Percentiles rank a stretch among this genome's conserved stretches.
These are phyloP conservation scores for Linurgus olivaceus DNA, from an alignment of 2,797 vertebrate species.

Conservation along the genomic window DNA sequence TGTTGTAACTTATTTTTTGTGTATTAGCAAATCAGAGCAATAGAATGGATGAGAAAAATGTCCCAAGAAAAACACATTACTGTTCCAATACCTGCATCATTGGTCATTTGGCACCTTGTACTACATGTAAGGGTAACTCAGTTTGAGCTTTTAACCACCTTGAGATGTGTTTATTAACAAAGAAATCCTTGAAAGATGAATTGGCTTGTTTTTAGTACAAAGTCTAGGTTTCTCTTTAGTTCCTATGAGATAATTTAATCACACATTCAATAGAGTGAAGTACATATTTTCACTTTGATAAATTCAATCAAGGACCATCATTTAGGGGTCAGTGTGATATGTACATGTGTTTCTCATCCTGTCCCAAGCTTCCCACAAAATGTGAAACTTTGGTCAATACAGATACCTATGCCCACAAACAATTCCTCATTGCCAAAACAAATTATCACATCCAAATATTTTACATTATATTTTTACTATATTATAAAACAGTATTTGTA, in stretches of 20 bases:
- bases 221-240: neutral
- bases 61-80: neutral
- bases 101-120: neutral
- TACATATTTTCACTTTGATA: neutral
- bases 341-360: neutral
- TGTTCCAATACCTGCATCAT: neutral
- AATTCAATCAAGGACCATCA: neutral
- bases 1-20: neutral
- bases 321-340: neutral
- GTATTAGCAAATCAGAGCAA: neutral
- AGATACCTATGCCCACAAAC: neutral
- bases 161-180: neutral
- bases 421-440: neutral
- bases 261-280: neutral
- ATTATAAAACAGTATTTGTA: neutral
- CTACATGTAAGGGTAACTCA: neutral
- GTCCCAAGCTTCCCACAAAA: neutral
- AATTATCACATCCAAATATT: neutral
- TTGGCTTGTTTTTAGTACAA: neutral
- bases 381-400: accelerated
- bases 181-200: neutral
- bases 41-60: neutral
- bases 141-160: neutral
- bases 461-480: neutral
- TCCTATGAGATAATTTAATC: neutral